A percentile compares a stretch with the other conserved stretches of the same genome.
Evolutionary conservation across 2,797 vertebrate genomes (phyloP).

Genomic region (Anguilla marmorata): DNA sequence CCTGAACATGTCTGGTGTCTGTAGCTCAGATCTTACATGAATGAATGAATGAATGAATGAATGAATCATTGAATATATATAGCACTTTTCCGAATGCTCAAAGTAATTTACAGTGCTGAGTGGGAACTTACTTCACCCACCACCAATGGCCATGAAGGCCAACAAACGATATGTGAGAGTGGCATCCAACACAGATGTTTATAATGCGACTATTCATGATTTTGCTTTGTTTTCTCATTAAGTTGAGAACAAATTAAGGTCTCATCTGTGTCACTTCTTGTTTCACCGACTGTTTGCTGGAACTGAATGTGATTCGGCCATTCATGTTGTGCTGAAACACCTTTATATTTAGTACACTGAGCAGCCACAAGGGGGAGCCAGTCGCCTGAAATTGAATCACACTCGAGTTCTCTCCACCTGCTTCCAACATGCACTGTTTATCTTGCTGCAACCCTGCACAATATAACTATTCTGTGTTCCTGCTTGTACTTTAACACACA

Average conservation of each 20-base stretch:
- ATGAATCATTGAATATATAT: too few relatives aligned
- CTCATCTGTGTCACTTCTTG: background rate
- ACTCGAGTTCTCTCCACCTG: background rate
- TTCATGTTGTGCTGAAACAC: background rate
- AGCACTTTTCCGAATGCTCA: too few relatives aligned
- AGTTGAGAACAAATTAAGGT: constrained; percentile 6
- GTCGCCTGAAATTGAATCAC: background rate
- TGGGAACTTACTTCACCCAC: too few relatives aligned
- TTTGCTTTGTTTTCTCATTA: background rate
- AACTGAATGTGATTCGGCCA: background rate
- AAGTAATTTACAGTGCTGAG: too few relatives aligned
- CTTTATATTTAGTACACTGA: constrained; percentile 38
- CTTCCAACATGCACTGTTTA: background rate
- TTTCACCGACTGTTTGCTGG: background rate
- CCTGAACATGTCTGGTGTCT: background rate
- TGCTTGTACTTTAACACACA: background rate
- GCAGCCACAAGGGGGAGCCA: constrained; percentile 66
- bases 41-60: too few relatives aligned
- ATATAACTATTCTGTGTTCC: background rate
- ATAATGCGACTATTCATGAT: background rate
- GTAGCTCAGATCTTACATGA: background rate
- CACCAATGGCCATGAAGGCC: background rate
- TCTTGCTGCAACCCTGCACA: background rate
- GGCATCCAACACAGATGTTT: background rate
- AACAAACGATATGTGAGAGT: background rate